Percentiles rank a stretch among this genome's conserved stretches.
Conservation (phyloP, 2,888 invertebrate genomes). For the Apantesis nais region DNA sequence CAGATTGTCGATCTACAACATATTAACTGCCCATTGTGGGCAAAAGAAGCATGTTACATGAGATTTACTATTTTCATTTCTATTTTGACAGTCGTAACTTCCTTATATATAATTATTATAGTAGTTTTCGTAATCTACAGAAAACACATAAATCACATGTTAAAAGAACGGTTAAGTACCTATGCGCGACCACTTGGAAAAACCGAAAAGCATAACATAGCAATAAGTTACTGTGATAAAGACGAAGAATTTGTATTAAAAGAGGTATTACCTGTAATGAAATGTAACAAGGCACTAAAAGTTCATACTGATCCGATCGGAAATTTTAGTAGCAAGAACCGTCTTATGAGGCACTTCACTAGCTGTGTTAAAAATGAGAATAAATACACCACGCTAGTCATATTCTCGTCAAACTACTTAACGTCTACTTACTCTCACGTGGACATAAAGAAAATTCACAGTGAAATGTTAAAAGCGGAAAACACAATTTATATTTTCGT, state of each 20-base stretch:
- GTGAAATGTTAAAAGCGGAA: conserved; percentile 71
- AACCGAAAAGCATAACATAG: conserved; percentile 47
- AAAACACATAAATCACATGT: conserved; percentile 51
- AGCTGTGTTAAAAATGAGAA: conserved; percentile 53
- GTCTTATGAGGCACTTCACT: conserved; percentile 51
- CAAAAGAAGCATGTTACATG: conserved; percentile 60
- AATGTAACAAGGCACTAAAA: conserved; percentile 58
- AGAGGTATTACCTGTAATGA: conserved; percentile 69
- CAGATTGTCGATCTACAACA: conserved; percentile 64
- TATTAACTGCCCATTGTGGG: conserved; percentile 64
- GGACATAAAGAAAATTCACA: conserved; percentile 76
- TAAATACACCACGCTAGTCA: conserved; percentile 57
- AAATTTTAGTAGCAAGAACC: conserved; percentile 48
- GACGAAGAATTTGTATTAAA: conserved; percentile 73
- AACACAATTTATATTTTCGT: conserved; percentile 73
- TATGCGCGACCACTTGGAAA: conserved; percentile 27
- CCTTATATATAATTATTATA: conserved; percentile 52
- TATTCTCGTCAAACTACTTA: conserved; percentile 78
- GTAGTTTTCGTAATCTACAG: conserved; percentile 58
- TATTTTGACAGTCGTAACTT: conserved; percentile 49
- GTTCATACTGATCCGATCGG: conserved; percentile 53
- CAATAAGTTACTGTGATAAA: conserved; percentile 63
- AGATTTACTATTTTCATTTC: conserved; percentile 58
- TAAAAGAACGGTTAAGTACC: conserved; percentile 55
- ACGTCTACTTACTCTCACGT: conserved; percentile 72